Percentiles rank a stretch among this genome's conserved stretches.
phyloP scores from a whole-genome alignment of 37 sponge, comb jelly and placozoan species.

The Geodia barretti region DNA sequence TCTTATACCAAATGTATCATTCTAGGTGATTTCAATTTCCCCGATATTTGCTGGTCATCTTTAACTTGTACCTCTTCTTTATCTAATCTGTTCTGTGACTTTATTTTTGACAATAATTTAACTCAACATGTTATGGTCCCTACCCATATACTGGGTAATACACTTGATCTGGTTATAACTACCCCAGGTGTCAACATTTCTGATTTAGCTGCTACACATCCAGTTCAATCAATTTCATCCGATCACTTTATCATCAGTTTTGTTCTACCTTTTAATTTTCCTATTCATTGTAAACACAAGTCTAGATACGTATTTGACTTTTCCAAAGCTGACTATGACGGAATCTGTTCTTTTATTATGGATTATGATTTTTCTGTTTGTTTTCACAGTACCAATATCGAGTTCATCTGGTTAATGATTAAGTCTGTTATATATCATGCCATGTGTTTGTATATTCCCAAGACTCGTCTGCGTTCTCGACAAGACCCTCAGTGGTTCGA shows the following conservation, averaged over 20 bases:
- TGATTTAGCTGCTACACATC: no score
- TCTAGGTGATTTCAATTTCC: no score
- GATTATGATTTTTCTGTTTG: background rate
- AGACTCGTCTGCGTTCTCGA: no score
- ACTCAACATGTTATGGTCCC: background rate
- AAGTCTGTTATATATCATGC: background rate
- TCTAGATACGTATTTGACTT: background rate
- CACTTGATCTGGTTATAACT: background rate
- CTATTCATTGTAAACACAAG: no score
- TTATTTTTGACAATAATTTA: background rate
- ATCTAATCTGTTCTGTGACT: background rate
- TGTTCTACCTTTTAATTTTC: background rate
- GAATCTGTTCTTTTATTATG: no score
- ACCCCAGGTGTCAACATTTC: background rate
- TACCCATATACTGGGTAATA: background rate
- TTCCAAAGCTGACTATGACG: background rate
- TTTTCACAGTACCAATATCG: background rate
- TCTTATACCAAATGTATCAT: no score
- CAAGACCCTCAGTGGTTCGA: no score
- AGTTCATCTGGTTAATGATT: background rate
- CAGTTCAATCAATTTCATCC: background rate
- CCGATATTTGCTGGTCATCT: no score
- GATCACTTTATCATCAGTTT: slow-evolving; percentile 1
- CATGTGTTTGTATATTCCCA: no score
- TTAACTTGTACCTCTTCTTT: background rate